These are phyloP conservation scores for Podarcis raffonei DNA, from an alignment of 2,113 vertebrate species.

Conservation along the genomic window DNA sequence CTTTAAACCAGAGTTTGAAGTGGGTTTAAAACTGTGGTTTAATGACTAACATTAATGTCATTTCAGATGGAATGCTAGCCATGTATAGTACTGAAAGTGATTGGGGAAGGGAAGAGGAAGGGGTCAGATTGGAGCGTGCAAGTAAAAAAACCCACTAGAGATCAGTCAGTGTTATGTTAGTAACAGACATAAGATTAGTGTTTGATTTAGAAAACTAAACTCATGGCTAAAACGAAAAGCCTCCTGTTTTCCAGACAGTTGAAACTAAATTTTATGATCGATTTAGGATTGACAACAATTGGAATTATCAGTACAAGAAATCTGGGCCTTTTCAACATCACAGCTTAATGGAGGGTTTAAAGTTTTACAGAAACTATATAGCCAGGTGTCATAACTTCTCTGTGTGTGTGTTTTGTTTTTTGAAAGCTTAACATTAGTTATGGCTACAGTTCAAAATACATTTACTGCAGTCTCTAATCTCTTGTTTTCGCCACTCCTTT, in stretches of 20 bases:
- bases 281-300: neutral
- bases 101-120: neutral
- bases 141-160: neutral
- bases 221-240: neutral
- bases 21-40: neutral
- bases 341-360: neutral
- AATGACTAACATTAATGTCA: neutral
- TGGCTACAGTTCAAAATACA: neutral
- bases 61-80: neutral
- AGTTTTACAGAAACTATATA: neutral
- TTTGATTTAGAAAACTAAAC: neutral
- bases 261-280: neutral
- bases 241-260: neutral
- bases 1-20: neutral
- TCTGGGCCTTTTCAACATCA: neutral
- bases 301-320: neutral
- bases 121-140: neutral
- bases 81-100: neutral
- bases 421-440: neutral
- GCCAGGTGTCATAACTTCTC: neutral
- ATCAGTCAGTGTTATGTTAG: neutral
- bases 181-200: neutral
- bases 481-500: neutral
- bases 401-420: neutral
- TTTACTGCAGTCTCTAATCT: neutral